Evolutionary conservation across 1,140 invertebrate genomes (phyloP).

Genomic region (Antheraea pernyi): DNA sequence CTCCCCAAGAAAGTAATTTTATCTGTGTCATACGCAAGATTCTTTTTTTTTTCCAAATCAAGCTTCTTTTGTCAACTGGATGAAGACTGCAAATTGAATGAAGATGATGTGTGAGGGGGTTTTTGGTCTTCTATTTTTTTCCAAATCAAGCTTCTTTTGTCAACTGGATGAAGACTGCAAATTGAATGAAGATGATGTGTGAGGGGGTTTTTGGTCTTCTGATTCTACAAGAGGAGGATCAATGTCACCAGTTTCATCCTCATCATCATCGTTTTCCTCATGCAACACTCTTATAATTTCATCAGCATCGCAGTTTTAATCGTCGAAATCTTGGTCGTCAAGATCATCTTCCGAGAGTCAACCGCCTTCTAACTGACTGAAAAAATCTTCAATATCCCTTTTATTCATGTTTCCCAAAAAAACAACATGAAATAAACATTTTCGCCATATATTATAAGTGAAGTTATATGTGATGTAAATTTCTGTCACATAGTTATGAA

Average conservation of each 20-base stretch:
- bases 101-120: slow-evolving; percentile 36
- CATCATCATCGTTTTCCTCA: slow-evolving; percentile 33
- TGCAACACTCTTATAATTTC: slow-evolving; percentile 43
- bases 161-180: slow-evolving; percentile 34
- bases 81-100: no score
- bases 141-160: slow-evolving; percentile 18
- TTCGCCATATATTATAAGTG: slow-evolving; percentile 37
- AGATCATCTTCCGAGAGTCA: slow-evolving; percentile 46
- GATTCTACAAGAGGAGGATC: slow-evolving; percentile 45
- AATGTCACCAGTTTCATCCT: slow-evolving; percentile 43
- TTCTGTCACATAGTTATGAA: slow-evolving; percentile 46
- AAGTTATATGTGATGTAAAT: slow-evolving; percentile 42
- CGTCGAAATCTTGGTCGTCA: slow-evolving; percentile 42
- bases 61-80: slow-evolving; percentile 27
- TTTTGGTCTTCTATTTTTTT: no score
- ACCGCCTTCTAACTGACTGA: slow-evolving; percentile 40
- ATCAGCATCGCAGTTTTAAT: slow-evolving; percentile 41
- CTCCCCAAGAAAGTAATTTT: background rate
- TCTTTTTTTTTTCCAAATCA: slow-evolving; percentile 5
- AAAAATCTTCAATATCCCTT: slow-evolving; percentile 43
- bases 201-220: slow-evolving; percentile 41
- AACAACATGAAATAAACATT: slow-evolving; percentile 7
- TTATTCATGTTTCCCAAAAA: slow-evolving; percentile 43
- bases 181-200: slow-evolving; percentile 27
- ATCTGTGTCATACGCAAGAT: slow-evolving; percentile 5